Conservation (phyloP, 2,797 vertebrate genomes). For the Eleutherodactylus coqui region DNA sequence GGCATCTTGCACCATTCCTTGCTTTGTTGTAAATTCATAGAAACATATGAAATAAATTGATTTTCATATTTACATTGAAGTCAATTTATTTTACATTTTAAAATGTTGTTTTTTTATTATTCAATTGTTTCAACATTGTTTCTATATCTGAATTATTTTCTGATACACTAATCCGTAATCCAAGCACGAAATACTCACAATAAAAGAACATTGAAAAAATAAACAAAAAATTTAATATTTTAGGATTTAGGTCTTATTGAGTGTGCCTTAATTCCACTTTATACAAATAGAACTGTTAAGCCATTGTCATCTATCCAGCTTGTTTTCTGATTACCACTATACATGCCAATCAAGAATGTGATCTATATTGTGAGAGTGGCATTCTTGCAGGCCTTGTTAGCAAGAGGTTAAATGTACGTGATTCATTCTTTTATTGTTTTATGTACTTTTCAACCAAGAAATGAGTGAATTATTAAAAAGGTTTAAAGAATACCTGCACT, state of each 20-base stretch:
- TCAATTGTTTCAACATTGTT: not conserved
- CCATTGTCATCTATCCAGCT: not conserved
- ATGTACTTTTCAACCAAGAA: not conserved
- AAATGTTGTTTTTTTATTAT: not conserved
- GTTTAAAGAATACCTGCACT: too few relatives aligned
- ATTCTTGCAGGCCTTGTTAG: not conserved
- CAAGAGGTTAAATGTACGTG: too few relatives aligned
- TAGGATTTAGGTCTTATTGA: not conserved
- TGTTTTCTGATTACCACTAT: conserved; percentile 25
- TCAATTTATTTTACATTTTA: not conserved
- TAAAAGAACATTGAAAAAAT: not conserved
- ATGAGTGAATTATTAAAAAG: too few relatives aligned
- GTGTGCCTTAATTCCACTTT: conserved; percentile 7
- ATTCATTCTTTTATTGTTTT: not conserved
- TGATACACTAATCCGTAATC: not conserved
- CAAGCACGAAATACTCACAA: not conserved
- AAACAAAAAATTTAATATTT: not conserved
- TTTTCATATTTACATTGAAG: not conserved
- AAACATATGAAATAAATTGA: not conserved
- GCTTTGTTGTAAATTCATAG: not conserved
- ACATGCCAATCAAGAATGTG: not conserved
- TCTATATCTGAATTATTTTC: not conserved
- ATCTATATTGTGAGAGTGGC: not conserved
- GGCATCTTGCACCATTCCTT: not conserved
- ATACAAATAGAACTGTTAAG: conserved; percentile 25